Conservation (phyloP, 2,888 invertebrate genomes). For the Cyaniris semiargus region DNA sequence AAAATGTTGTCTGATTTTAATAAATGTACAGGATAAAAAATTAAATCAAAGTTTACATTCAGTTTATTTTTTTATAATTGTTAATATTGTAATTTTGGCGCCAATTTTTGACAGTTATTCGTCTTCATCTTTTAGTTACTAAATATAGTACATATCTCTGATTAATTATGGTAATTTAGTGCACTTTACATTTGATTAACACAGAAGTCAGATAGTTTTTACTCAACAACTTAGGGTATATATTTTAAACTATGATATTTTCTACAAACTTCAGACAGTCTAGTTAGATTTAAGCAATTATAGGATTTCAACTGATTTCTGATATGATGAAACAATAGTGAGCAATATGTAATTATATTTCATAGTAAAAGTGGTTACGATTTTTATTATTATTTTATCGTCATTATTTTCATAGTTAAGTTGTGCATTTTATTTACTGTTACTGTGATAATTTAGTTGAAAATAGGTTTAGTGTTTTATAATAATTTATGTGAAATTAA, state of each 20-base stretch:
- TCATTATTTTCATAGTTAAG: conserved; percentile 1
- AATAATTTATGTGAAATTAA: conserved; percentile 6
- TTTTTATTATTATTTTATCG: background rate
- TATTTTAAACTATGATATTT: background rate
- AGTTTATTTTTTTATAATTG: background rate
- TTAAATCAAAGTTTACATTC: background rate
- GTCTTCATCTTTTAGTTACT: background rate
- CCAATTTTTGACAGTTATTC: background rate
- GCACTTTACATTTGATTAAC: background rate
- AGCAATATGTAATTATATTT: background rate
- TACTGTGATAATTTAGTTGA: conserved; percentile 72
- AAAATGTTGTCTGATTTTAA: background rate
- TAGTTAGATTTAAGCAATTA: background rate
- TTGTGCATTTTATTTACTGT: conserved; percentile 70
- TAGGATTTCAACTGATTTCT: conserved; percentile 3
- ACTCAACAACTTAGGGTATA: background rate
- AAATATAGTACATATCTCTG: background rate
- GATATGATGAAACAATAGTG: background rate
- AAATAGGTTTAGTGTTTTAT: conserved; percentile 52
- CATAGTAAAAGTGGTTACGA: conserved; percentile 5
- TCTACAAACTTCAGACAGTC: background rate
- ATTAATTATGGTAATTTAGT: background rate
- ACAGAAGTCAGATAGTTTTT: background rate
- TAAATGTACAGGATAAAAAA: background rate
- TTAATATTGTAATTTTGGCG: background rate